Evolutionary conservation across 2,888 invertebrate species (phyloP).

Genomic region (Ligdia adustata): DNA sequence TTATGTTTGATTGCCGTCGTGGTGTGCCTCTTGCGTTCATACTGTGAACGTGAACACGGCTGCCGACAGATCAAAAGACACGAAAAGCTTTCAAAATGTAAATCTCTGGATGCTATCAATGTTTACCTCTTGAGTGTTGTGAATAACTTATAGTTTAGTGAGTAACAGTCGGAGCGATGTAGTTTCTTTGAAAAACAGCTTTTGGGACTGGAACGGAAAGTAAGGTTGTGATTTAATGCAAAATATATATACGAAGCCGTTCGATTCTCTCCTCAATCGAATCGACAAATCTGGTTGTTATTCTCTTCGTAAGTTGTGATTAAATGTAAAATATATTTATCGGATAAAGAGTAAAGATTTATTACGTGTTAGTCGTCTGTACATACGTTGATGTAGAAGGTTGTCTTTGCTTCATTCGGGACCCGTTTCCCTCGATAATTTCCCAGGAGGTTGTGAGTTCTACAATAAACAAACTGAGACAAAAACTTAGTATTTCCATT

Average conservation of each 20-base stretch:
- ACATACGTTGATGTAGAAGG: conserved; percentile 54
- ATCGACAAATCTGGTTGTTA: conserved; percentile 71
- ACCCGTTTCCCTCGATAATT: conserved; percentile 63
- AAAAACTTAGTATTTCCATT: conserved; percentile 61
- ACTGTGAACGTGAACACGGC: conserved; percentile 60
- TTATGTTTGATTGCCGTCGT: conserved; percentile 46
- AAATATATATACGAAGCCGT: conserved; percentile 45
- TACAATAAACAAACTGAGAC: conserved; percentile 65
- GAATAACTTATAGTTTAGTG: conserved; percentile 68
- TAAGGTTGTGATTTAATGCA: conserved; percentile 73
- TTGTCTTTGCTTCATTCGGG: conserved; percentile 55
- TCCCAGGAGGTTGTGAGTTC: conserved; percentile 77
- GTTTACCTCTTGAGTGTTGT: conserved; percentile 83
- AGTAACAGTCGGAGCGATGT: conserved; percentile 56
- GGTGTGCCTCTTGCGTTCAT: conserved; percentile 51
- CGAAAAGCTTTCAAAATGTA: conserved; percentile 67
- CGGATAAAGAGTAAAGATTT: conserved; percentile 52
- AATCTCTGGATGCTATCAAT: conserved; percentile 63
- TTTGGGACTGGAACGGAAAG: conserved; percentile 52
- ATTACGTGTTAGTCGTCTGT: conserved; percentile 54
- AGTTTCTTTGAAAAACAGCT: conserved; percentile 45
- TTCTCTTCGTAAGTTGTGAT: conserved; percentile 73
- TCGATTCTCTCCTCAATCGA: conserved; percentile 49
- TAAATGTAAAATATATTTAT: conserved; percentile 67
- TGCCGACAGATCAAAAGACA: conserved; percentile 43